phyloP scores from a whole-genome alignment of 2,797 vertebrate species.

The Mycteria americana region DNA sequence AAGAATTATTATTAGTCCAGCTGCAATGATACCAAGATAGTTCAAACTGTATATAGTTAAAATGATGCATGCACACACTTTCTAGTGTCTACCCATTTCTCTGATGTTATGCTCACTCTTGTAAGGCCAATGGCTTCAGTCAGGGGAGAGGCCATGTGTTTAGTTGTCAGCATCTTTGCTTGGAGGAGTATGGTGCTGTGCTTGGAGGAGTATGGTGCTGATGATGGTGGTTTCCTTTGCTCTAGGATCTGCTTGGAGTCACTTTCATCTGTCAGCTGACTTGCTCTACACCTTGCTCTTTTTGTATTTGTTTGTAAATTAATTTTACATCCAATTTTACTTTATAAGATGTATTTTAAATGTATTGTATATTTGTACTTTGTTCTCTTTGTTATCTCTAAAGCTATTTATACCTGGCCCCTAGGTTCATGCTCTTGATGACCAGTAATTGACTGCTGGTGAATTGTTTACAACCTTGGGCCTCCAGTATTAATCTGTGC shows the following conservation, averaged over 20 bases:
- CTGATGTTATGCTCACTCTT: accelerated
- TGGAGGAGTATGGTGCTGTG: neutral
- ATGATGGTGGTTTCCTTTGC: neutral
- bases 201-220: neutral
- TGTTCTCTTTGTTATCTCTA: neutral
- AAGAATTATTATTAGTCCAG: neutral
- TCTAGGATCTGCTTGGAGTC: neutral
- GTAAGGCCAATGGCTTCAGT: neutral
- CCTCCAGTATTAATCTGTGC: neutral
- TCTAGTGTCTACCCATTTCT: accelerated
- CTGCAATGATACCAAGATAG: neutral
- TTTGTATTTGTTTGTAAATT: neutral
- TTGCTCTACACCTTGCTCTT: neutral
- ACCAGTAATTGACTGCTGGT: neutral
- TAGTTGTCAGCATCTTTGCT: neutral
- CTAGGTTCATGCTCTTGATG: neutral
- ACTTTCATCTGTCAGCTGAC: neutral
- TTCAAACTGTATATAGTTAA: neutral
- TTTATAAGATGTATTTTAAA: neutral
- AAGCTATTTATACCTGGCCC: neutral
- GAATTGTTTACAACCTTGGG: neutral
- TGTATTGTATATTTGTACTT: neutral
- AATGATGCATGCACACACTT: neutral
- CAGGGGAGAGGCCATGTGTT: neutral
- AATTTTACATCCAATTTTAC: neutral